A percentile compares a stretch with the other conserved stretches of the same genome.
phyloP scores from a whole-genome alignment of 2,888 invertebrate species.

The Drosophila cognata region DNA sequence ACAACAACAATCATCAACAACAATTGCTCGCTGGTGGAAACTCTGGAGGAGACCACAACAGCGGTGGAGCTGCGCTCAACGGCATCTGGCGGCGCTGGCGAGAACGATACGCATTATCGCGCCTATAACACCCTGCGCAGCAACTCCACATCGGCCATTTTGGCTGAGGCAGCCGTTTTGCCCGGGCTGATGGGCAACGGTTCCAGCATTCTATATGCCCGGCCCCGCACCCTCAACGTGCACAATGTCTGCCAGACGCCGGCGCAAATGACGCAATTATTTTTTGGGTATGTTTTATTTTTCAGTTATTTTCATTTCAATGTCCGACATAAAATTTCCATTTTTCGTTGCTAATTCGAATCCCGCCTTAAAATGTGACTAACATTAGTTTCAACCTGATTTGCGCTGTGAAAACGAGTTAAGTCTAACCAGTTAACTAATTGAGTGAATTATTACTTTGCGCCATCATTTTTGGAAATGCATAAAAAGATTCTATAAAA shows the following conservation, averaged over 20 bases:
- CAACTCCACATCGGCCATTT: constrained; percentile 81
- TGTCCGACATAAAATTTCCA: background rate
- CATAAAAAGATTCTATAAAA: background rate
- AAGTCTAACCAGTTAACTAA: background rate
- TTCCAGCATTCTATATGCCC: constrained; percentile 63
- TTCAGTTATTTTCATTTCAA: background rate
- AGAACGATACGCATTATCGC: constrained; percentile 33
- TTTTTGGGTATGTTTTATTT: constrained; percentile 83
- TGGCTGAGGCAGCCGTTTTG: constrained; percentile 56
- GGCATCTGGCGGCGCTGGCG: constrained; percentile 8
- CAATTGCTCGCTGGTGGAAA: constrained; percentile 52
- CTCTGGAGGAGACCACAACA: constrained; percentile 61
- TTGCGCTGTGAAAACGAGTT: background rate
- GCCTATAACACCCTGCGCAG: constrained; percentile 74
- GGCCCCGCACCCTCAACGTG: constrained; percentile 84
- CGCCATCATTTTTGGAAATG: background rate
- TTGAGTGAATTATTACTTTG: background rate
- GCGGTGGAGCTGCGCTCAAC: constrained; percentile 67
- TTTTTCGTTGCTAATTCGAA: background rate
- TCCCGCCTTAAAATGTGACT: background rate
- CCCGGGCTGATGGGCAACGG: constrained; percentile 46
- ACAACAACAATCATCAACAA: constrained; percentile 35
- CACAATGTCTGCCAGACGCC: constrained; percentile 83
- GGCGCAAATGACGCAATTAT: constrained; percentile 82
- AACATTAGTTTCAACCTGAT: background rate